phyloP scores from a whole-genome alignment of 2,888 invertebrate species.

The Lithophane socia region DNA sequence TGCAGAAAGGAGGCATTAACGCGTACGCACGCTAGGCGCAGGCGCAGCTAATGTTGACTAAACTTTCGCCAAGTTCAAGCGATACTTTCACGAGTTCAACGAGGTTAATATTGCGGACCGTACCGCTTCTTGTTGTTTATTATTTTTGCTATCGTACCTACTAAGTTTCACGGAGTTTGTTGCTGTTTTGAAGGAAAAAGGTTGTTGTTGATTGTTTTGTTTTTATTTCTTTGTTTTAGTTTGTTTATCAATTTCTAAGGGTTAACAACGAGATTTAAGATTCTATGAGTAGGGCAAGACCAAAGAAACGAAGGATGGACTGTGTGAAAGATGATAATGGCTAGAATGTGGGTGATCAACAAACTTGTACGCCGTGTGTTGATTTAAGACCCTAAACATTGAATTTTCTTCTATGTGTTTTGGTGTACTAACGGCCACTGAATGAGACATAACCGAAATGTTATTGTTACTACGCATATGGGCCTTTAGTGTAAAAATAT shows the following conservation, averaged over 20 bases:
- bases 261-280: not conserved
- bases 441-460: not conserved
- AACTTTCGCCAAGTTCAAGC: slow-evolving; percentile 61
- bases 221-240: slow-evolving; percentile 11
- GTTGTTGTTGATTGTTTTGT: not conserved
- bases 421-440: too few species aligned
- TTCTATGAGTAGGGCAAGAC: too few species aligned
- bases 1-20: slow-evolving; percentile 56
- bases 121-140: slow-evolving; percentile 40
- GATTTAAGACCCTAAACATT: not conserved
- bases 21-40: slow-evolving; percentile 37
- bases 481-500: not conserved
- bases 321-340: too few species aligned
- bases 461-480: not conserved
- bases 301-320: too few species aligned
- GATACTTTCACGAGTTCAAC: slow-evolving; percentile 62
- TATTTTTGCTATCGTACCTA: slow-evolving; percentile 28
- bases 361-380: not conserved
- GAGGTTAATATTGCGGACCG: slow-evolving; percentile 58
- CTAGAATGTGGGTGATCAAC: not conserved
- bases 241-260: not conserved
- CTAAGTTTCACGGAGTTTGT: not conserved
- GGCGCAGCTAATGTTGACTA: slow-evolving; percentile 38
- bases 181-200: not conserved
- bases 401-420: too few species aligned